Evolutionary conservation across 2,797 vertebrate species (phyloP), one percentile per base, ranked within the genome.

Genomic region (Halcyon leucocephala): DNA sequence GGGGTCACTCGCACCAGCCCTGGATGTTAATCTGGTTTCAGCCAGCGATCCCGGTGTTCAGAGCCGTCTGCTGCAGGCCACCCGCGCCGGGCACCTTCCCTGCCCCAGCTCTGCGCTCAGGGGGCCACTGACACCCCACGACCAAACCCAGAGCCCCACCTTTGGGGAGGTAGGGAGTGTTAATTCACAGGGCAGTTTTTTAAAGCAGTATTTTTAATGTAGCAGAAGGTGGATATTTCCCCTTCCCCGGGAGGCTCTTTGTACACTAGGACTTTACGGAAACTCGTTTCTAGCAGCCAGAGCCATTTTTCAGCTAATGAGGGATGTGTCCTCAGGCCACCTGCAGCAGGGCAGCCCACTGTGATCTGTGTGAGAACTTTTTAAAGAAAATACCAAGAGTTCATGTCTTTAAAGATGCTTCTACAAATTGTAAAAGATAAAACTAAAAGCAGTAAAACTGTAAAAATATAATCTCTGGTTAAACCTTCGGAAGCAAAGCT

Each of bases 191-290:
- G 17, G 37, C 12, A 29, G 39, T 7, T 41, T 41, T 16, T 2
- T 14, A 31, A 25, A 42, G 51, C 2, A 1, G 2, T 4, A 0
- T 28, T 48, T 58, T 3, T 0, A 25, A 35, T 14, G 2, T 22
- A 58, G 18, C 4, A 28, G 8, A 8, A 24, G 31, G 16, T 4
- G 62, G 17, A 5, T 61, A 10, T 15, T 8, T 20, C 24, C 26
- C 17, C 17, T 29, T 41, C 54, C 57, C 54, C 0, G 1, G 20
- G n/a, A 46, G 46, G 42, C 24, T 41, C 21, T 60, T 6, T 14
- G 29, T 10, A 4, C 0, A 0, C 26, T 33, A 3, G 0, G 1
- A 19, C 37, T n/a, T 33, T 12, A 7, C 0, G 1, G 51, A 14
- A 37, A 21, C 41, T 17, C 0, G 0, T 0, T 42, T 24, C 31